A percentile compares a stretch with the other conserved stretches of the same genome.
phyloP scores from a whole-genome alignment of 2,113 vertebrate genomes.

The Salvelinus sp. region DNA sequence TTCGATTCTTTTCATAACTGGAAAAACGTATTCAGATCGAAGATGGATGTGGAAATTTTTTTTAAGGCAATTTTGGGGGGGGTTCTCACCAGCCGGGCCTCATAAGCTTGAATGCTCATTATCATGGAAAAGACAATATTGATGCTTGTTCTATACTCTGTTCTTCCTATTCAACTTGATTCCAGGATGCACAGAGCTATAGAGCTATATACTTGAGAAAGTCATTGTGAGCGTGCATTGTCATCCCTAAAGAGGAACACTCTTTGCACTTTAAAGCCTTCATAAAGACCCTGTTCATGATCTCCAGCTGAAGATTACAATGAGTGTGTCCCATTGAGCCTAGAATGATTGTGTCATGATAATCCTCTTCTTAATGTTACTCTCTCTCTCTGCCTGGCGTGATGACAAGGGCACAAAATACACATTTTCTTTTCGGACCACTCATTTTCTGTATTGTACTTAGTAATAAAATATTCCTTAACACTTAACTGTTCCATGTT shows the following conservation, averaged over 20 bases:
- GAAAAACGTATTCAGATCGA: not conserved
- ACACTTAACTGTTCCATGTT: slow-evolving; percentile 25
- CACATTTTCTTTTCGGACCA: slow-evolving; percentile 54
- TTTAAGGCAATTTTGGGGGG: too few relatives aligned
- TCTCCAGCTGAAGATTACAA: slow-evolving; percentile 51
- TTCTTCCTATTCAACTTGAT: not conserved
- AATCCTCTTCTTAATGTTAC: slow-evolving; percentile 6
- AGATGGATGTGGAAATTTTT: not conserved
- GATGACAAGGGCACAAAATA: slow-evolving; percentile 21
- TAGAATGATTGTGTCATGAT: slow-evolving; percentile 50
- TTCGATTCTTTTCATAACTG: not conserved
- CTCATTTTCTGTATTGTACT: slow-evolving; percentile 68
- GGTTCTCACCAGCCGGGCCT: not conserved
- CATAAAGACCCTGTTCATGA: slow-evolving; percentile 35
- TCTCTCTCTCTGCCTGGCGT: slow-evolving; percentile 30
- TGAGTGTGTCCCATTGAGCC: slow-evolving; percentile 50
- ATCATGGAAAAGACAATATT: slow-evolving; percentile 31
- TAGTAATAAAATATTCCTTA: slow-evolving; percentile 71
- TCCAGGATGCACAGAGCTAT: slow-evolving; percentile 25
- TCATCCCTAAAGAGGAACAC: slow-evolving; percentile 35
- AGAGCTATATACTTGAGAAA: slow-evolving; percentile 38
- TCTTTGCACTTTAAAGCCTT: slow-evolving; percentile 58
- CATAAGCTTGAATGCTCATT: slow-evolving; percentile 60
- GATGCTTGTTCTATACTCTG: slow-evolving; percentile 6
- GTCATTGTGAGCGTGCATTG: slow-evolving; percentile 41